Base-by-base conservation (phyloP, 2,888 invertebrate species). In the Agriotes lineatus region DNA sequence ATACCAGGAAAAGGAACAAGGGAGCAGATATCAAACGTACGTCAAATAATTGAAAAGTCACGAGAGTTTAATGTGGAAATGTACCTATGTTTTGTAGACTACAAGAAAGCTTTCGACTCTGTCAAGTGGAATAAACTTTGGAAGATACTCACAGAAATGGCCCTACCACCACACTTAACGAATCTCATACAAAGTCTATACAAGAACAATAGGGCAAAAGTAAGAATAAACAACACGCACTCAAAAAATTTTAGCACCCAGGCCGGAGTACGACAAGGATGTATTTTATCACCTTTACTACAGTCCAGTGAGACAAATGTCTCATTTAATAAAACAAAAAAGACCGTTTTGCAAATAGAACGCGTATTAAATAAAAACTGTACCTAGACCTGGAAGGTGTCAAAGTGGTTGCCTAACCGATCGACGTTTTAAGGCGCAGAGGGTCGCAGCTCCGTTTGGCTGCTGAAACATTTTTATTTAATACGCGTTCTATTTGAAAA, bases 31-130 rank as follows among this genome's bases (percentile, higher is more conserved):
- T 16, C 20, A n/a, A 61, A 30, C 30, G 18, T 61, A 19, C 9
- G 61, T 18, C 22, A 35, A 35, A 20, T 52, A 22, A 52, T 52
- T 20, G n/a, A 61, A 45, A 61, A 61, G 9, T 30, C 9, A n/a
- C 48, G 50, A 54, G 61, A 61, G 33, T 30, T 61, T 33, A 33
- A 35, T 33, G 12, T 22, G 22, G 5, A 14, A 25, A 61, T 35
- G 2, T 52, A 54, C 30, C 30, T 64, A 42, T 73, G 71, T 45
- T 45, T 45, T 45, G 19, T 45, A 7, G 45, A 45, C n/a, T 45
- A 37, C n/a, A 37, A 5, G n/a, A 44, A 16, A n/a, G 16, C 16
- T n/a, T 14, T 44, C n/a, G 44, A 44, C 19, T 18, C 18, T 2
- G 10, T 44, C 7, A 6, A 18, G 10, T 44, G 44, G 44, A 19